Percentiles rank a stretch among this genome's conserved stretches.
Conservation (phyloP, 92 coral and sea anemone genomes). For the Galaxea fascicularis region DNA sequence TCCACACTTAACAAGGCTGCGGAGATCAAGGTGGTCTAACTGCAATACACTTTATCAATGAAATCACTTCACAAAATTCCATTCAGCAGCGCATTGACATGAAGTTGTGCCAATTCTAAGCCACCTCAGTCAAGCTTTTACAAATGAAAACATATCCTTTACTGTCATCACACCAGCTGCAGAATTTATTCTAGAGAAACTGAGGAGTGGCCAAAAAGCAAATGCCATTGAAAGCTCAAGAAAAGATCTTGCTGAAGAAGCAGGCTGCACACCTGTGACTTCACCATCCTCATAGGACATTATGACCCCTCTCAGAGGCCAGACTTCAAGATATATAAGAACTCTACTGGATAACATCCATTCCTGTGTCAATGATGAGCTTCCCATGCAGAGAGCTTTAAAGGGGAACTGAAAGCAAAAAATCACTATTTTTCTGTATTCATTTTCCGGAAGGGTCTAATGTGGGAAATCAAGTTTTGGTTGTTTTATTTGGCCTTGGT, state of each 20-base stretch:
- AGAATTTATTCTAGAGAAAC: slow-evolving; percentile 62
- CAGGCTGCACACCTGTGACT: slow-evolving; percentile 53
- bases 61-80: too few relatives aligned
- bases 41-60: slow-evolving; percentile 68
- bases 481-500: not conserved
- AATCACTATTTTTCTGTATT: too few relatives aligned
- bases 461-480: not conserved
- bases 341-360: too few relatives aligned
- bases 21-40: slow-evolving; percentile 59
- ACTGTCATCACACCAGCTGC: slow-evolving; percentile 63
- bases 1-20: too few relatives aligned
- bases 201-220: slow-evolving; percentile 44
- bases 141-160: slow-evolving; percentile 71
- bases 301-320: slow-evolving; percentile 42
- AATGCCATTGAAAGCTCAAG: slow-evolving; percentile 40
- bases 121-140: slow-evolving; percentile 70
- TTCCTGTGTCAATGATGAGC: too few relatives aligned
- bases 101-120: slow-evolving; percentile 66
- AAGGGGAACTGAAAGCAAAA: slow-evolving; percentile 18
- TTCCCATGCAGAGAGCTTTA: too few relatives aligned
- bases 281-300: too few relatives aligned
- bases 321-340: slow-evolving; percentile 47
- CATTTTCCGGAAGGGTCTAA: not conserved
- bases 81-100: too few relatives aligned
- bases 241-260: slow-evolving; percentile 69